Base-by-base conservation (phyloP, 2,113 vertebrate species). In the Megalops atlanticus region DNA sequence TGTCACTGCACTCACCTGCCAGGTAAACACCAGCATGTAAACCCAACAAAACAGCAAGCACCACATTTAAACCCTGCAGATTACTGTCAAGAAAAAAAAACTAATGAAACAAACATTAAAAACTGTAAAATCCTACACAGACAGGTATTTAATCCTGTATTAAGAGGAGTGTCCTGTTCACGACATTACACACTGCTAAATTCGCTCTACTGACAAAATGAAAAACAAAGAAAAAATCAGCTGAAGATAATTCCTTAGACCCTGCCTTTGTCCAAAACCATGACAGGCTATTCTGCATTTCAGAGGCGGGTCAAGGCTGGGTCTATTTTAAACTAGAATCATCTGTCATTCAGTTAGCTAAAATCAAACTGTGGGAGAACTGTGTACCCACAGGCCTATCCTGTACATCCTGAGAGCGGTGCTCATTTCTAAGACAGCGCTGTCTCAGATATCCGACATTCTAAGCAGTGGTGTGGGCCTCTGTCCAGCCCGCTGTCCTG, bases 1-100 rank as follows among this genome's bases (percentile, higher is more conserved):
- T 95, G 31, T 93, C 94, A 83, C 96, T 98, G 89, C 97, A 99
- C 79, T 99, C 97, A 68, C 96, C 98, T 99, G 89, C 27, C 35
- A 81, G 54, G 38, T 74, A 11, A 38, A 82, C 72, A 52, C 54
- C 43, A 14, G 24, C 11, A 80, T 0, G 49, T 27, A 35, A n/a
- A 79, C 21, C 36, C 10, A 40, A 0, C 39, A 21, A 81, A 47
- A 81, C 80, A 49, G 12, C 47, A 49, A 49, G 47, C 2, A 54
- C n/a, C 2, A 24, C n/a, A 10, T 3, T 64, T 1, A 64, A 7
- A 31, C 5, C 4, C 58, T 45, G n/a, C 58, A 27, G 58, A 10
- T 10, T 31, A 27, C 12, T 31, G n/a, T 10, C n/a, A 31, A 31
- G 4, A 24, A 64, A 18, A 27, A 6, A 64, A 64, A 64, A 14